Conservation (phyloP, 2,797 vertebrate species). For the Lerista edwardsae region DNA sequence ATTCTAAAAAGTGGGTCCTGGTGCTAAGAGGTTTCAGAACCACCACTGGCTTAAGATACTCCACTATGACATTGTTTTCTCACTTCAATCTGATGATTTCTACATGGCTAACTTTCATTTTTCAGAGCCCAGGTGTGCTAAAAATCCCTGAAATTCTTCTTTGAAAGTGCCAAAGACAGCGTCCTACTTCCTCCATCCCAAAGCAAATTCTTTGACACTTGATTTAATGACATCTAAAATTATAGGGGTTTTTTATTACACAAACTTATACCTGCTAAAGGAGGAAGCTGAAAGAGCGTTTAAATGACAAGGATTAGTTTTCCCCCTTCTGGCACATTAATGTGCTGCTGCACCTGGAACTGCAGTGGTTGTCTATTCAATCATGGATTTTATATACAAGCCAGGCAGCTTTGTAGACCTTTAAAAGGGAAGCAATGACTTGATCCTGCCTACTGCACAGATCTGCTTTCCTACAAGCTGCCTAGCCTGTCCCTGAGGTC, state of each 20-base stretch:
- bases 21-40: no score
- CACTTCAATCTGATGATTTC: background rate
- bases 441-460: constrained; percentile 41
- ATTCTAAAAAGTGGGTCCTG: no score
- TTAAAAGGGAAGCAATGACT: constrained; percentile 53
- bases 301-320: constrained; percentile 58
- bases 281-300: constrained; percentile 62
- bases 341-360: constrained; percentile 49
- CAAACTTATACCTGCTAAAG: constrained; percentile 47
- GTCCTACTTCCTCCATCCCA: constrained; percentile 46
- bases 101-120: background rate
- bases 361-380: constrained; percentile 56
- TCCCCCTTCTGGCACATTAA: constrained; percentile 45
- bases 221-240: constrained; percentile 53
- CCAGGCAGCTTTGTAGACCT: constrained; percentile 60
- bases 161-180: background rate
- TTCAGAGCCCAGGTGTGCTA: background rate
- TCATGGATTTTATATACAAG: constrained; percentile 51
- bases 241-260: constrained; percentile 60
- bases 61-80: background rate
- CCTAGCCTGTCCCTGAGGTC: background rate
- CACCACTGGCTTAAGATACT: no score
- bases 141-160: background rate
- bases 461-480: constrained; percentile 37
- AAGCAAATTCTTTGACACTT: constrained; percentile 57